phyloP scores from a whole-genome alignment of 2,888 invertebrate species.

The Pteria penguin region DNA sequence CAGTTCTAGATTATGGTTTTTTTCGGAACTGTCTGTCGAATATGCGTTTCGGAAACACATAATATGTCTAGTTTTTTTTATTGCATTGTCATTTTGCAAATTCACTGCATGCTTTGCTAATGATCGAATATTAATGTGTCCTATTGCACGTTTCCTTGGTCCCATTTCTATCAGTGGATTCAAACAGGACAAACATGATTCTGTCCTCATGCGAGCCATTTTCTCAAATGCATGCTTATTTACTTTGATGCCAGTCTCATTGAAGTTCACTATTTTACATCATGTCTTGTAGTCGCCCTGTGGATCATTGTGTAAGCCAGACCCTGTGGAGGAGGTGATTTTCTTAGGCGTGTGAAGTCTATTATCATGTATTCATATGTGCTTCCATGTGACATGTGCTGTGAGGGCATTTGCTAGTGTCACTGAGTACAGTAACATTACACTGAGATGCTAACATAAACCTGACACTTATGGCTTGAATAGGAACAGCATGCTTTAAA shows the following conservation, averaged over 20 bases:
- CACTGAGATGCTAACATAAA: slow-evolving; percentile 20
- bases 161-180: slow-evolving; percentile 21
- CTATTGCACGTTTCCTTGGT: neutral
- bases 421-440: slow-evolving; percentile 29
- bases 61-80: neutral
- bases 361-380: slow-evolving; percentile 32
- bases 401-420: slow-evolving; percentile 38
- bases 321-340: slow-evolving; percentile 31
- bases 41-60: neutral
- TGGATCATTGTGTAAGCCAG: slow-evolving; percentile 38
- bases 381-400: slow-evolving; percentile 36
- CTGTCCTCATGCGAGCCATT: slow-evolving; percentile 36
- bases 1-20: slow-evolving; percentile 4
- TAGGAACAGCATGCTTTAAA: slow-evolving; percentile 36
- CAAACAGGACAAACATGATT: slow-evolving; percentile 15
- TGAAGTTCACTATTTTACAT: slow-evolving; percentile 26
- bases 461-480: slow-evolving; percentile 22
- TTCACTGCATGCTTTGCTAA: slow-evolving; percentile 22
- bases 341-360: slow-evolving; percentile 16
- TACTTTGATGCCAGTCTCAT: slow-evolving; percentile 31
- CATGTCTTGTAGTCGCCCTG: slow-evolving; percentile 32
- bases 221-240: slow-evolving; percentile 31
- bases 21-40: slow-evolving; percentile 13
- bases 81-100: neutral
- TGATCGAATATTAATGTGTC: slow-evolving; percentile 38